Evolutionary conservation across 2,888 invertebrate genomes (phyloP).

Genomic region (Villa cingulata): DNA sequence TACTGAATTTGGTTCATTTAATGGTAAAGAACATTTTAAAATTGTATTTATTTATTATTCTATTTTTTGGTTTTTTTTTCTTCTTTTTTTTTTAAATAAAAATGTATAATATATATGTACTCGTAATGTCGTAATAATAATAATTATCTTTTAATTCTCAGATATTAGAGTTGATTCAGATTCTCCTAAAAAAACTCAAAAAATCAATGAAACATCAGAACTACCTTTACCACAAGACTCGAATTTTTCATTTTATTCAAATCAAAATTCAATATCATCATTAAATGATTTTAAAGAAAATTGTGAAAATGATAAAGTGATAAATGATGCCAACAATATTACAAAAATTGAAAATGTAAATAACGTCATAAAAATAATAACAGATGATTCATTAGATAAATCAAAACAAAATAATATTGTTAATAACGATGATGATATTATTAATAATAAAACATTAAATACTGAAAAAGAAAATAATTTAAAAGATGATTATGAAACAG

Average conservation of each 20-base stretch:
- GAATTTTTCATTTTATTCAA: not conserved
- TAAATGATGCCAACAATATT: not conserved
- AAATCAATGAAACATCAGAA: not conserved
- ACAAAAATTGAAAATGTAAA: not conserved
- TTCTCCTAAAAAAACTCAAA: not conserved
- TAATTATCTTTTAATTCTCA: not conserved
- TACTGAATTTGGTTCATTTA: slow-evolving; percentile 11
- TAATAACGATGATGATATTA: not conserved
- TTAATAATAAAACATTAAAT: not conserved
- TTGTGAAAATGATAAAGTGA: not conserved
- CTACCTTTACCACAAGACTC: slow-evolving; percentile 3
- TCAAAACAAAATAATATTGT: not conserved
- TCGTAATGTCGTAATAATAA: too few relatives aligned
- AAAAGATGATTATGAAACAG: not conserved
- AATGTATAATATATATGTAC: too few relatives aligned
- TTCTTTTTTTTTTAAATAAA: too few relatives aligned
- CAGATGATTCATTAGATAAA: not conserved
- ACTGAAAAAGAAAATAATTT: not conserved
- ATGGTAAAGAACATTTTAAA: too few relatives aligned
- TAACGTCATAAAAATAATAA: not conserved
- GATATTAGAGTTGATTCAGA: not conserved
- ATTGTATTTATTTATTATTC: not conserved
- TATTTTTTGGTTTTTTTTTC: too few relatives aligned
- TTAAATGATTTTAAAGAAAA: not conserved
- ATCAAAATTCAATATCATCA: not conserved